Percentiles rank a stretch among this genome's conserved stretches.
Conservation (phyloP, 2,113 vertebrate genomes). For the Apteryx mantelli region DNA sequence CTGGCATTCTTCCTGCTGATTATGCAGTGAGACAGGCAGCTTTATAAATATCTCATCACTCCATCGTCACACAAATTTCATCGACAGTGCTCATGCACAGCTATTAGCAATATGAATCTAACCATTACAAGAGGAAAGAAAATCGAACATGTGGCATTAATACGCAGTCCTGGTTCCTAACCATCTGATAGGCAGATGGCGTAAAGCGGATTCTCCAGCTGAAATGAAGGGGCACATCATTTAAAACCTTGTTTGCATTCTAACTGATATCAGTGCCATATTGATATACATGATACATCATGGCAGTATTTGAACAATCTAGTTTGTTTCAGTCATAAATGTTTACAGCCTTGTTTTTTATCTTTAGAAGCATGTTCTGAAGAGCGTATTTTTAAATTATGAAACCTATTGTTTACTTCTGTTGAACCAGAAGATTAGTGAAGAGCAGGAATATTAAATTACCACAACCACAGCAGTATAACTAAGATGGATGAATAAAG, state of each 20-base stretch:
- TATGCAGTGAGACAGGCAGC: constrained; percentile 86
- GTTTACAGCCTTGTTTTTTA: constrained; percentile 90
- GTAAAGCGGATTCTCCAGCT: constrained; percentile 90
- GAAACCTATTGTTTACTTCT: constrained; percentile 86
- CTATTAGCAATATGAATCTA: constrained; percentile 91
- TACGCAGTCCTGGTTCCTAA: constrained; percentile 90
- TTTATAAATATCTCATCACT: constrained; percentile 91
- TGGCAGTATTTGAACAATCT: constrained; percentile 90
- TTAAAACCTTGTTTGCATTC: constrained; percentile 99
- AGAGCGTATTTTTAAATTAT: constrained; percentile 85
- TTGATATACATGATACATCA: constrained; percentile 98
- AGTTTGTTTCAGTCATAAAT: constrained; percentile 91
- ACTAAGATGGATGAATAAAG: constrained; percentile 80
- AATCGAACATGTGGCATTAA: constrained; percentile 95
- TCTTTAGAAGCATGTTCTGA: constrained; percentile 84
- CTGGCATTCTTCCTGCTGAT: constrained; percentile 85
- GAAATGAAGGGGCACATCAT: constrained; percentile 97
- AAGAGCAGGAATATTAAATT: constrained; percentile 82
- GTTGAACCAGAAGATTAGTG: constrained; percentile 82
- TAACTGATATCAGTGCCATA: constrained; percentile 99
- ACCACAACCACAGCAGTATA: constrained; percentile 75
- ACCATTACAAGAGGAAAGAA: constrained; percentile 85
- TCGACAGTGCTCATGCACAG: constrained; percentile 88
- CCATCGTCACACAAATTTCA: constrained; percentile 87
- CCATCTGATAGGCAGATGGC: constrained; percentile 99